Base-by-base conservation (phyloP, 2,888 invertebrate species). In the Drosophila fulvimacula region DNA sequence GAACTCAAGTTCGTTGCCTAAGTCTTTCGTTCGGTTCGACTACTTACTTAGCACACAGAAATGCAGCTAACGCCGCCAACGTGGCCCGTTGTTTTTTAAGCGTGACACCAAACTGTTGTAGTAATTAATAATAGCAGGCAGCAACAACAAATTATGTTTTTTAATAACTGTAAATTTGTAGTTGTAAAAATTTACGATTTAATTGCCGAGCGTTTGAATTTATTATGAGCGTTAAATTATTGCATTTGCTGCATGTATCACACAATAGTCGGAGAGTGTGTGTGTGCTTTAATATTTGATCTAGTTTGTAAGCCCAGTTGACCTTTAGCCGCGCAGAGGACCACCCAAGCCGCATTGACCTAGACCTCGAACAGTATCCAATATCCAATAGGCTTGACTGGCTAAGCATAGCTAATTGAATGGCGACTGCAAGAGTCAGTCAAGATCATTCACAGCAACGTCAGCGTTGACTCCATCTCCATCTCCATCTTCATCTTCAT, bases 151-250 rank as follows among this genome's bases (percentile, higher is more conserved):
- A 88, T 84, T 84, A 87, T 89, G 86, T 68, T 85, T 89, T 85
- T 85, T 85, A 85, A 85, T 85, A 89, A 89, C 89, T 85, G 85
- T 88, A 85, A 85, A 89, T 85, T 85, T 85, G 89, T 88, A 88
- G 89, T 88, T 82, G 89, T 86, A 78, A 86, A 86, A 82, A 74
- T 88, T 85, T 89, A 89, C 83, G 85, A 85, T 89, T 89, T 85
- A 85, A 85, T 85, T 89, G 88, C 81, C 55, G 59, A 70, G 76
- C 80, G 70, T 68, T 88, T 88, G 81, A 82, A 88, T 89, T 85
- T 89, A 78, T 88, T 86, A 81, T 73, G 57, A 87, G 89, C 81
- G 87, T 59, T 66, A 83, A 88, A 75, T 70, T 79, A 79, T 81
- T 81, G 65, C 52, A 63, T 69, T 65, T 61, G 61, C 48, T 63